Conservation (phyloP, 2,888 invertebrate species). For the Folsomia manolachei region DNA sequence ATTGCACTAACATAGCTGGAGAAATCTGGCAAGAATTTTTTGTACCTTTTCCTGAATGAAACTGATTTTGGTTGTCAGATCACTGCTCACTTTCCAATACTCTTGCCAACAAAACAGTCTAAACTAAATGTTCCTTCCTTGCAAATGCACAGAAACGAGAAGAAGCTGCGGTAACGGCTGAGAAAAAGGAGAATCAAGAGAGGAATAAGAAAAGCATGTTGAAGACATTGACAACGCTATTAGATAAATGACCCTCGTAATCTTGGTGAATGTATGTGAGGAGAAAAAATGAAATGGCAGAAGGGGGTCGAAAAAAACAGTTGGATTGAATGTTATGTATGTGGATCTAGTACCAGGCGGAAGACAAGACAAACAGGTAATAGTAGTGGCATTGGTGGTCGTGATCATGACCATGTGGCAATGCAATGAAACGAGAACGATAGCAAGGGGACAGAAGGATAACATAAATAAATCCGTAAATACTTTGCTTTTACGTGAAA, state of each 20-base stretch:
- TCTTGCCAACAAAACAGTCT: too few relatives aligned
- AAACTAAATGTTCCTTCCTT: too few relatives aligned
- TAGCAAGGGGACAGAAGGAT: background rate
- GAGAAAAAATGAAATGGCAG: background rate
- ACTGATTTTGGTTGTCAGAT: constrained; percentile 3
- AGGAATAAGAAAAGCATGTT: background rate
- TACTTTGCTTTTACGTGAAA: background rate
- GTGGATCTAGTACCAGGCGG: background rate
- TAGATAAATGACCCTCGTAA: constrained; percentile 1
- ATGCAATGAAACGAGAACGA: background rate
- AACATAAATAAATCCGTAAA: constrained; percentile 8
- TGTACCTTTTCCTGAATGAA: background rate
- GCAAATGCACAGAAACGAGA: background rate
- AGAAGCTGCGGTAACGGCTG: background rate
- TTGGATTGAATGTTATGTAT: constrained; percentile 8
- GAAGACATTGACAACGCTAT: constrained; percentile 8
- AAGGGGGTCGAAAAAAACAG: background rate
- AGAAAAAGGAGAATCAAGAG: background rate
- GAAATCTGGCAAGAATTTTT: constrained; percentile 2
- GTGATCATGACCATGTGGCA: background rate
- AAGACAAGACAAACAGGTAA: too few relatives aligned
- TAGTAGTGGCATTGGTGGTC: too few relatives aligned
- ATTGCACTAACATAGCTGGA: background rate
- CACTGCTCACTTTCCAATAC: background rate
- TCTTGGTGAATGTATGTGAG: background rate